Evolutionary conservation across 2,113 vertebrate species (phyloP).

Genomic region (Salvelinus sp.): DNA sequence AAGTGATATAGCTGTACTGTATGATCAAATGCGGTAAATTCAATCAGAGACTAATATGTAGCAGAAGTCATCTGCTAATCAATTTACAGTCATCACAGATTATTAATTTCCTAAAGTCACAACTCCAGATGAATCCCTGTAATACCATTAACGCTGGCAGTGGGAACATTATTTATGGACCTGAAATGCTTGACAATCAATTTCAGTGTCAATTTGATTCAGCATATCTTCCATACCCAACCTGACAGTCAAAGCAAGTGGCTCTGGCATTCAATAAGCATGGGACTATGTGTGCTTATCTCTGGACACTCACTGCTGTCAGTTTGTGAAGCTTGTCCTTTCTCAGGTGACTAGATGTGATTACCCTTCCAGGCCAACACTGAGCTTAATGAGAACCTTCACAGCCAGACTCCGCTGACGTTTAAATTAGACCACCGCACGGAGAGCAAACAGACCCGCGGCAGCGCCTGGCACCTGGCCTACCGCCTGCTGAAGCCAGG

Average conservation of each 20-base stretch:
- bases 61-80: conserved; percentile 9
- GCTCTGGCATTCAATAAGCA: conserved; percentile 45
- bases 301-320: no score
- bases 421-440: conserved; percentile 89
- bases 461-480: conserved; percentile 81
- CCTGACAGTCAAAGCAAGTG: conserved; percentile 38
- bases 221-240: not conserved
- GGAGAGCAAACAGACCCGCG: conserved; percentile 78
- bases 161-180: conserved; percentile 16
- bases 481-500: conserved; percentile 77
- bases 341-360: conserved; percentile 67
- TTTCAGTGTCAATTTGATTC: conserved; percentile 48
- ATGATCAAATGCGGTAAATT: no score
- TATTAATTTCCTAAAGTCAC: conserved; percentile 33
- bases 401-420: conserved; percentile 68
- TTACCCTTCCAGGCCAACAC: conserved; percentile 74
- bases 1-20: no score
- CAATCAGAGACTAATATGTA: not conserved
- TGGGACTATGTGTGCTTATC: conserved; percentile 9
- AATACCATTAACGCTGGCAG: conserved; percentile 37
- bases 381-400: conserved; percentile 51
- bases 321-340: conserved; percentile 47
- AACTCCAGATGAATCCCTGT: conserved; percentile 25
- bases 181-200: conserved; percentile 38
- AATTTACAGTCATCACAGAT: conserved; percentile 36